phyloP scores from a whole-genome alignment of 1,140 invertebrate genomes.

The Leptinotarsa texana region DNA sequence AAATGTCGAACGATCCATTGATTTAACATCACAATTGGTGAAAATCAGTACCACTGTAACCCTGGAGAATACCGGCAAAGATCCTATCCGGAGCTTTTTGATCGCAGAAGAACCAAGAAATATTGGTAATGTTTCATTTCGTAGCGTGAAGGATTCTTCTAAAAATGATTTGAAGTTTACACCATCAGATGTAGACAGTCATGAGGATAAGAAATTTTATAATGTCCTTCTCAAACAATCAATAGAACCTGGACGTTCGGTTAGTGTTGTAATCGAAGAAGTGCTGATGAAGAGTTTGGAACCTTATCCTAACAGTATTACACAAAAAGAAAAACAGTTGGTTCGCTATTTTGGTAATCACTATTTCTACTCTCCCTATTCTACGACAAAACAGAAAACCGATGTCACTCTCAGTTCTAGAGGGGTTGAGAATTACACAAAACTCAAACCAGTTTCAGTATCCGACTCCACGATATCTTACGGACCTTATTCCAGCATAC shows the following conservation, averaged over 20 bases:
- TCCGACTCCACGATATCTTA: constrained; percentile 80
- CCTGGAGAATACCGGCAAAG: constrained; percentile 79
- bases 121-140: constrained; percentile 71
- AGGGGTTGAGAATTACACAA: constrained; percentile 84
- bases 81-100: constrained; percentile 69
- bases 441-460: constrained; percentile 80
- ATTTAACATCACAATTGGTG: constrained; percentile 85
- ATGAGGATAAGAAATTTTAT: constrained; percentile 62
- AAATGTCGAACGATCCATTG: constrained; percentile 84
- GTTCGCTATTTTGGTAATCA: constrained; percentile 85
- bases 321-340: constrained; percentile 91
- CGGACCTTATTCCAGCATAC: constrained; percentile 83
- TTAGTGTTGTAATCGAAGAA: constrained; percentile 71
- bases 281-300: constrained; percentile 75
- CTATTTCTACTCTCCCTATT: constrained; percentile 84
- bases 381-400: constrained; percentile 78
- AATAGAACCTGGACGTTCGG: constrained; percentile 63
- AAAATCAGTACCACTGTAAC: constrained; percentile 80
- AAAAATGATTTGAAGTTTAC: constrained; percentile 66
- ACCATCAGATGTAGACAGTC: constrained; percentile 58
- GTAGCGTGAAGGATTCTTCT: constrained; percentile 70
- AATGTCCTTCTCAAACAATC: constrained; percentile 67
- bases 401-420: constrained; percentile 53
- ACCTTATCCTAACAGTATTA: constrained; percentile 85
- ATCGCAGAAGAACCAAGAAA: constrained; percentile 70